Base-by-base conservation (phyloP, 2,888 invertebrate species). In the Cerceris rybyensis region DNA sequence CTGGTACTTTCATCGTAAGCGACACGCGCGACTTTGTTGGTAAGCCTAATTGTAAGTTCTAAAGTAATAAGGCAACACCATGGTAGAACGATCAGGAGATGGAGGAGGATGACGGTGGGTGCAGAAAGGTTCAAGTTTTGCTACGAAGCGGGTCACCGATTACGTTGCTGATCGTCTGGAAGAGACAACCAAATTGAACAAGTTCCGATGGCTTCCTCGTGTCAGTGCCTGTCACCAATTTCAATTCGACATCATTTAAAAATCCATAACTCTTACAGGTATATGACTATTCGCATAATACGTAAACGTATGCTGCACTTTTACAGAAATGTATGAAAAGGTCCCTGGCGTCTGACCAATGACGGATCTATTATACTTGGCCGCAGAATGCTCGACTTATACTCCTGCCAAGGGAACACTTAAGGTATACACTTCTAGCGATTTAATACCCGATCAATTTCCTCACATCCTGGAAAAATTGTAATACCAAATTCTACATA, bases 41-140 rank as follows among this genome's bases (percentile, higher is more conserved):
- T 82, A 75, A 83, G 88, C 87, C 86, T 86, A n/a, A n/a, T n/a
- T n/a, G n/a, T n/a, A 88, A 90, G 90, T 91, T 91, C 85, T 84
- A 89, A 91, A 91, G 91, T 91, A 90, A 91, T 91, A 91, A 91
- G 90, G 87, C 87, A 82, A 86, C 84, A 85, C 66, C 80, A 80
- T 73, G 83, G 63, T 65, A 69, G 79, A 80, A 84, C 78, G 85
- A 84, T 83, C 84, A 79, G 76, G 81, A 61, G 57, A 63, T 58
- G 68, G 65, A 69, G 68, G 76, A 75, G 65, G 75, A 68, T 57
- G 69, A 55, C 71, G 73, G 75, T 78, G 81, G 84, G 68, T 77
- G 82, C 81, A 85, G 84, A 86, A 85, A 79, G 84, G 81, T 82
- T 80, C 81, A 82, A 82, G 82, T 86, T 79, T 83, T 81, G 73